Percentiles rank a stretch among this genome's conserved stretches.
These are phyloP conservation scores for Oeneis ivallda DNA, from an alignment of 2,888 invertebrate genomes.

Conservation along the genomic window DNA sequence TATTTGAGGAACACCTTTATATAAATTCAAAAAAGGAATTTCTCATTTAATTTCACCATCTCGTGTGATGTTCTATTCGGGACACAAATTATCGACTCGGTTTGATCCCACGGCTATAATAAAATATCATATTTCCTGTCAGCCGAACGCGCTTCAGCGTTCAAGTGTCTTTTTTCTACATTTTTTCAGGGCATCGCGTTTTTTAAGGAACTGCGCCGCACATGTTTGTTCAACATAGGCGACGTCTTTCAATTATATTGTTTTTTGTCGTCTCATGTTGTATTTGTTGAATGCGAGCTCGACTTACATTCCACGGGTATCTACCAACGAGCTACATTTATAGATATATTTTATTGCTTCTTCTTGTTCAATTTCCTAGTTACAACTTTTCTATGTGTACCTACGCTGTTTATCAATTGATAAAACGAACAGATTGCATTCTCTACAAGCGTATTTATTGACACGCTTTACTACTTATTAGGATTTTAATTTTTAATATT, in stretches of 20 bases:
- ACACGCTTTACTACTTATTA: too few relatives aligned
- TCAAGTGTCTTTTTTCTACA: conserved; percentile 69
- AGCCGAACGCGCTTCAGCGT: conserved; percentile 72
- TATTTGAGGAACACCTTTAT: conserved; percentile 42
- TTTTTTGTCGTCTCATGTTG: conserved; percentile 40
- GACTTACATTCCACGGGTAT: conserved; percentile 24
- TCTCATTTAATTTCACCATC: conserved; percentile 70
- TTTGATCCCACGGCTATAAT: conserved; percentile 82
- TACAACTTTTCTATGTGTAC: neutral
- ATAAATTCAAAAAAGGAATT: conserved; percentile 65
- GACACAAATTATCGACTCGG: conserved; percentile 78
- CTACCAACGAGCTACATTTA: neutral
- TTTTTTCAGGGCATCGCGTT: conserved; percentile 68
- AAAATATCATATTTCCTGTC: conserved; percentile 82
- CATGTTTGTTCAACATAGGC: conserved; percentile 76
- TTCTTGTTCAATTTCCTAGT: neutral
- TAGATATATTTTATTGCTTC: neutral
- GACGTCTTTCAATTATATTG: conserved; percentile 51
- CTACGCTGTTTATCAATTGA: neutral
- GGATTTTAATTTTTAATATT: too few relatives aligned
- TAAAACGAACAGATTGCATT: too few relatives aligned
- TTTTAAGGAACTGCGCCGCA: conserved; percentile 77
- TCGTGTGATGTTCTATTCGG: conserved; percentile 68
- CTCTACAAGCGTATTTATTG: too few relatives aligned
- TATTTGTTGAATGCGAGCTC: conserved; percentile 34